Conservation (phyloP, 2,797 vertebrate species). For the Myioborus miniatus region DNA sequence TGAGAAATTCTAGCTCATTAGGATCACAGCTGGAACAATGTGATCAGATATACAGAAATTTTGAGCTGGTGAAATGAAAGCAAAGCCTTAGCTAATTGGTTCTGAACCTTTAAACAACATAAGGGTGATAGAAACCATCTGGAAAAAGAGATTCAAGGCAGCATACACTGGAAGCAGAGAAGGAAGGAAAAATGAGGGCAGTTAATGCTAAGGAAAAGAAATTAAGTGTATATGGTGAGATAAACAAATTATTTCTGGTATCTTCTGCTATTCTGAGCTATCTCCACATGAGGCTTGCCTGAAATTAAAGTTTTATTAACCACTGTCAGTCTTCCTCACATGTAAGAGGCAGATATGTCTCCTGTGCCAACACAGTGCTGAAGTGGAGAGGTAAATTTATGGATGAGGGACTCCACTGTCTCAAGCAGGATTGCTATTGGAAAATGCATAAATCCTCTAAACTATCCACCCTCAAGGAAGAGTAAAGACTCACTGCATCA, state of each 20-base stretch:
- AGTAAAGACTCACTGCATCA: not conserved
- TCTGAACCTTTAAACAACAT: not conserved
- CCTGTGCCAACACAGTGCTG: not conserved
- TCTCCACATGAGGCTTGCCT: not conserved
- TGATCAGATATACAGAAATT: not conserved
- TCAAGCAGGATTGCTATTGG: not conserved
- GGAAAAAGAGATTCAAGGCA: not conserved
- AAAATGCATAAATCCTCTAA: not conserved
- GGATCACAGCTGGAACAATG: not conserved
- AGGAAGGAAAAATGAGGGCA: not conserved
- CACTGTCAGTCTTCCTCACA: not conserved
- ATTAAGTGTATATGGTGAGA: not conserved
- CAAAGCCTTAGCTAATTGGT: not conserved
- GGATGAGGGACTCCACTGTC: not conserved
- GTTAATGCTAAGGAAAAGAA: not conserved
- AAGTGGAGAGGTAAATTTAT: not conserved
- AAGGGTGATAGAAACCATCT: not conserved
- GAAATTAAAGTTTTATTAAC: not conserved
- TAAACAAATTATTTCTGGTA: not conserved
- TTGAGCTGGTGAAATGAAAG: not conserved
- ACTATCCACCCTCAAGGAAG: not conserved
- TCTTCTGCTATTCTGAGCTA: not conserved
- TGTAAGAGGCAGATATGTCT: not conserved
- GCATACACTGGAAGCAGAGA: not conserved
- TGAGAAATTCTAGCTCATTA: conserved; percentile 22